Evolutionary conservation across 2,797 vertebrate genomes (phyloP).

Genomic region (Schizothorax lantsangensis): DNA sequence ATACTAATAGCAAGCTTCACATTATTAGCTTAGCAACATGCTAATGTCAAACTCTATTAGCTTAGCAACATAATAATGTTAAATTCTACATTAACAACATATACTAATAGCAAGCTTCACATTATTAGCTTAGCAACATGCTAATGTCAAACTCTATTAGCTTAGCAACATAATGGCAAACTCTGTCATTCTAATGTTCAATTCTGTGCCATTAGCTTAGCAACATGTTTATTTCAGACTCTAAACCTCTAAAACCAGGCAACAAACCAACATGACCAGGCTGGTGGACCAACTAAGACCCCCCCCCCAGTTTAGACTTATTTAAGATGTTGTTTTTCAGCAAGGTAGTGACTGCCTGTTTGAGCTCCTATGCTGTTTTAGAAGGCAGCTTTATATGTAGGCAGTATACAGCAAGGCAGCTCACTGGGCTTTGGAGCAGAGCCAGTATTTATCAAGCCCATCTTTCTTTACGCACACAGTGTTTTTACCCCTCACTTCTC

Average conservation of each 20-base stretch:
- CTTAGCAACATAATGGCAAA: too few relatives aligned
- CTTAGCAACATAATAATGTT: background rate
- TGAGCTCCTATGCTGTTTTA: background rate
- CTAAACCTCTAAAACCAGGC: background rate
- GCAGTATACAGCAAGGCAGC: slow-evolving; percentile 8
- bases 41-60: background rate
- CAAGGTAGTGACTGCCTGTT: background rate
- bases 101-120: too few relatives aligned
- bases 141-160: too few relatives aligned
- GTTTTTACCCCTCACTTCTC: background rate
- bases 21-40: background rate
- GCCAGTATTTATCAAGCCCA: slow-evolving; percentile 1
- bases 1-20: too few relatives aligned
- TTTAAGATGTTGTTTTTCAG: slow-evolving; percentile 7
- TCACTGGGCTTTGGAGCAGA: slow-evolving; percentile 2
- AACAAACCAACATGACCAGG: background rate
- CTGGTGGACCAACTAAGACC: background rate
- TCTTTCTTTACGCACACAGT: background rate
- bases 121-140: too few relatives aligned
- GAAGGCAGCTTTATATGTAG: background rate
- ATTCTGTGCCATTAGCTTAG: background rate
- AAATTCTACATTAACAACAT: too few relatives aligned
- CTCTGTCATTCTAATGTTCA: too few relatives aligned
- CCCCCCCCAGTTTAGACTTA: too few relatives aligned
- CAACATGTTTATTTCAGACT: background rate